Percentiles rank a stretch among this genome's conserved stretches.
Evolutionary conservation across 2,888 invertebrate species (phyloP).

Genomic region (Tetrapedia diversipes): DNA sequence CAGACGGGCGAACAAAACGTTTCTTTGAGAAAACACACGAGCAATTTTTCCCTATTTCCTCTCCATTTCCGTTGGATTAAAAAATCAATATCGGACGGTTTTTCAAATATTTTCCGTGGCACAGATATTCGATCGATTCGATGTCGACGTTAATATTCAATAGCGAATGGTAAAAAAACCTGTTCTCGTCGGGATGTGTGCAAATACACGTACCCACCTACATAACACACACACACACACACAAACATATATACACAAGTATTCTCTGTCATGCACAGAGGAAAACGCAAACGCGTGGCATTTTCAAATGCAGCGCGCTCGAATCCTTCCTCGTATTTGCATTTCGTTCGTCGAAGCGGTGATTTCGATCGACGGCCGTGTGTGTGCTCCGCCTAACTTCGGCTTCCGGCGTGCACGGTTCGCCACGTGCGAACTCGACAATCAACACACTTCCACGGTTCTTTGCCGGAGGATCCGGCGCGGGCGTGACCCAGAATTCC

Average conservation of each 20-base stretch:
- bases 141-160: constrained; percentile 15
- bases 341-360: constrained; percentile 59
- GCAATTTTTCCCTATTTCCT: neutral
- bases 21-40: neutral
- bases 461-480: constrained; percentile 36
- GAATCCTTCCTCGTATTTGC: constrained; percentile 63
- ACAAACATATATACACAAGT: too few relatives aligned
- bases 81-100: constrained; percentile 20
- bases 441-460: constrained; percentile 58
- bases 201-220: neutral
- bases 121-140: neutral
- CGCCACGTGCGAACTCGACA: constrained; percentile 61
- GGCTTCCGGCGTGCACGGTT: constrained; percentile 8
- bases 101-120: constrained; percentile 8
- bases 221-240: neutral
- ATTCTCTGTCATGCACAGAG: too few relatives aligned
- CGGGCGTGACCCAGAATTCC: constrained; percentile 55
- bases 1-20: neutral
- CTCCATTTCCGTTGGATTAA: neutral
- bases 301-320: constrained; percentile 51
- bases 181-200: neutral
- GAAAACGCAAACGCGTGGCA: constrained; percentile 50
- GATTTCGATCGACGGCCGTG: constrained; percentile 56
- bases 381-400: constrained; percentile 59
- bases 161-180: neutral